These are phyloP conservation scores for Planococcus citri DNA, from an alignment of 1,140 invertebrate species.

Conservation along the genomic window DNA sequence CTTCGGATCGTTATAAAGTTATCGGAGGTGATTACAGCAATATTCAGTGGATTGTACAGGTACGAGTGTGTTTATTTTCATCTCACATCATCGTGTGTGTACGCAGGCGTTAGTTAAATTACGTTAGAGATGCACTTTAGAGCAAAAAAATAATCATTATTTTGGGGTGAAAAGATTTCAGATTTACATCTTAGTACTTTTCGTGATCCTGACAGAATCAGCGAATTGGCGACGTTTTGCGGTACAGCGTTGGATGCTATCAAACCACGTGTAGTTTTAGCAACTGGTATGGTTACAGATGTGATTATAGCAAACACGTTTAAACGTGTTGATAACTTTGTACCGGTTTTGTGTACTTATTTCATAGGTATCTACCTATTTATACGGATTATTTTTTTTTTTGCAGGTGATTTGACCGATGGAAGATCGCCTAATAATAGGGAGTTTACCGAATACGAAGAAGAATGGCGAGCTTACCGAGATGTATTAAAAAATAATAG, in stretches of 20 bases:
- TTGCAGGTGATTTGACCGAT: conserved; percentile 74
- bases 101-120: too few species aligned
- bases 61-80: background rate
- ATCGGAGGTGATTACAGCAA: background rate
- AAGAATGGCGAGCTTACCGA: conserved; percentile 75
- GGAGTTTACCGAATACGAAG: conserved; percentile 65
- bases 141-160: too few species aligned
- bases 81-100: background rate
- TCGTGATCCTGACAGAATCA: conserved; percentile 56
- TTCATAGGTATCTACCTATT: too few species aligned
- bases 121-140: conserved; percentile 28
- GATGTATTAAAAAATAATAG: conserved; percentile 54
- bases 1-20: background rate
- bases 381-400: too few species aligned
- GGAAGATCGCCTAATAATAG: conserved; percentile 64
- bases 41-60: background rate
- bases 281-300: conserved; percentile 46
- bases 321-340: too few species aligned
- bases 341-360: too few species aligned
- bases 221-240: conserved; percentile 70
- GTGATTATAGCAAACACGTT: background rate
- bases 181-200: conserved; percentile 85
- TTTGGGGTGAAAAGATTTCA: too few species aligned
- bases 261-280: conserved; percentile 68
- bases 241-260: conserved; percentile 57